These are phyloP conservation scores for Onthophagus taurus DNA, from an alignment of 1,140 invertebrate genomes.

Conservation along the genomic window DNA sequence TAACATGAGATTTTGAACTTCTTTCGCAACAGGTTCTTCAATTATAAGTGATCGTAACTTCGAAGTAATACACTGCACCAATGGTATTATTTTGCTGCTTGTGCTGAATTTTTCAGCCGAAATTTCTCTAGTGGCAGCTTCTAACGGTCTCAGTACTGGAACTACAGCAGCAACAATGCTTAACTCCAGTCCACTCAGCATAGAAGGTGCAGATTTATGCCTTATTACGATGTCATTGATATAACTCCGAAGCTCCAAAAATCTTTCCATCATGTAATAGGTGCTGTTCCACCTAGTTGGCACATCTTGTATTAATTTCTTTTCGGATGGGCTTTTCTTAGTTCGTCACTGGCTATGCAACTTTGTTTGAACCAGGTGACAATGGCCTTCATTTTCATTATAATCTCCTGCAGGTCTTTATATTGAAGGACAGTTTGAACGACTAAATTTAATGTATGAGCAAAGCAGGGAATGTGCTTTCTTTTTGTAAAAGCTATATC, in stretches of 20 bases:
- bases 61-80: constrained; percentile 33
- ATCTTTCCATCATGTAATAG: constrained; percentile 35
- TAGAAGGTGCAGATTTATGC: constrained; percentile 29
- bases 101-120: constrained; percentile 38
- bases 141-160: constrained; percentile 29
- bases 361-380: too few relatives aligned
- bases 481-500: constrained; percentile 33
- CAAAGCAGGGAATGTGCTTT: constrained; percentile 38
- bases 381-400: too few relatives aligned
- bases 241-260: constrained; percentile 29
- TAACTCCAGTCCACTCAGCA: constrained; percentile 32
- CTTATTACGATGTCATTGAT: constrained; percentile 30
- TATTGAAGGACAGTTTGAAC: constrained; percentile 28
- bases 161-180: constrained; percentile 27
- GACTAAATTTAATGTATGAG: constrained; percentile 38
- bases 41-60: constrained; percentile 25
- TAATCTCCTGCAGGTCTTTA: too few relatives aligned
- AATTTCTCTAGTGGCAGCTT: constrained; percentile 36
- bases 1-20: too few relatives aligned
- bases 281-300: constrained; percentile 36
- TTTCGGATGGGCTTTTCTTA: too few relatives aligned
- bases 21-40: too few relatives aligned
- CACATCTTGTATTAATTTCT: too few relatives aligned
- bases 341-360: too few relatives aligned
- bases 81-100: constrained; percentile 37